Conservation (phyloP, 2,888 invertebrate species). For the Cheilosia soror region DNA sequence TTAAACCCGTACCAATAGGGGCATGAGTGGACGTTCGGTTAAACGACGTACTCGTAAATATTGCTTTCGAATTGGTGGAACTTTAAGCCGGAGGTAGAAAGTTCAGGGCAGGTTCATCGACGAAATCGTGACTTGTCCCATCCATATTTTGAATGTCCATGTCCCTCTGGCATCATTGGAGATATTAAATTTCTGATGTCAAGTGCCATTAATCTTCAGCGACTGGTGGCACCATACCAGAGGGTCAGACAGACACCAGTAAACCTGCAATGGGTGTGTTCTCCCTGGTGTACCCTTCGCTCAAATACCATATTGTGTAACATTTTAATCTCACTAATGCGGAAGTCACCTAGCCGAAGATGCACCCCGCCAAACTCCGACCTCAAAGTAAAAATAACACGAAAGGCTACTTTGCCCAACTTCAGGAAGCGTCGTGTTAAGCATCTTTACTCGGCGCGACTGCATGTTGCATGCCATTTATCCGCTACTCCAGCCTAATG, state of each 20-base stretch:
- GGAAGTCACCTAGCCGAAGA: constrained; percentile 58
- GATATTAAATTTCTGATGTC: constrained; percentile 41
- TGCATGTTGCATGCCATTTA: constrained; percentile 58
- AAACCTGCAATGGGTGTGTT: constrained; percentile 61
- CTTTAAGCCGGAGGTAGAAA: no score
- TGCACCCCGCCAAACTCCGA: constrained; percentile 23
- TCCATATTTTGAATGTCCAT: not conserved
- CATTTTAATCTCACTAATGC: constrained; percentile 73
- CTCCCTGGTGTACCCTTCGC: constrained; percentile 16
- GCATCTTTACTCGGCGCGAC: constrained; percentile 53
- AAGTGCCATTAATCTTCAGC: constrained; percentile 56
- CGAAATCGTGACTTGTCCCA: no score
- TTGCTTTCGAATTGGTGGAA: no score
- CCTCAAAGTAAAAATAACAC: constrained; percentile 45
- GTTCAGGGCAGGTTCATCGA: no score
- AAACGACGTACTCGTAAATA: no score
- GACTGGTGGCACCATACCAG: constrained; percentile 35
- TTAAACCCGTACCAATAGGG: no score
- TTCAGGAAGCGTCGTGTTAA: constrained; percentile 67
- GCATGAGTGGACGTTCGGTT: no score
- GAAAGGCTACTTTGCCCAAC: constrained; percentile 73
- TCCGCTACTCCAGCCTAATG: constrained; percentile 66
- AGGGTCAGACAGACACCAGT: constrained; percentile 49
- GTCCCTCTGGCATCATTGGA: not conserved
- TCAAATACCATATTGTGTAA: constrained; percentile 43